Evolutionary conservation across 92 coral and sea anemone species (phyloP).

Genomic region (Porites lobata): DNA sequence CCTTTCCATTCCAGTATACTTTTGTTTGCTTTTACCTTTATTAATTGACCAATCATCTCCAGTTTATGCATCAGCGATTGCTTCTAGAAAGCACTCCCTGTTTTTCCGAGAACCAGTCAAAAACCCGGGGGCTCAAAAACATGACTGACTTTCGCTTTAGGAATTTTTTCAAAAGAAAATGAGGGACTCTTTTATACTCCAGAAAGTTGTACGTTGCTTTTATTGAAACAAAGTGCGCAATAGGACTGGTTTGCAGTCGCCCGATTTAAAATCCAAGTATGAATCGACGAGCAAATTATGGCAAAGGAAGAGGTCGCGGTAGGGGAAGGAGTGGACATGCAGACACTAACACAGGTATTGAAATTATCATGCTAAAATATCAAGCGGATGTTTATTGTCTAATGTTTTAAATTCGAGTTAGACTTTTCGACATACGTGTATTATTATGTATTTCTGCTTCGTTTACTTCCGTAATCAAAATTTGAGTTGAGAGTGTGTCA

Average conservation of each 20-base stretch:
- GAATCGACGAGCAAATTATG: neutral
- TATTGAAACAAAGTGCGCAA: neutral
- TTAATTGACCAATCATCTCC: slow-evolving; percentile 18
- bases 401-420: too few relatives aligned
- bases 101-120: slow-evolving; percentile 20
- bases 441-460: too few relatives aligned
- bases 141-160: slow-evolving; percentile 3
- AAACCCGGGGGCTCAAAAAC: neutral
- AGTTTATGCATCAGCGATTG: neutral
- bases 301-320: slow-evolving; percentile 24
- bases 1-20: neutral
- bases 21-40: neutral
- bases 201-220: neutral
- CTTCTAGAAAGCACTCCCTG: neutral
- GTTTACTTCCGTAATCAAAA: too few relatives aligned
- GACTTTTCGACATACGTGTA: too few relatives aligned
- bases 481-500: too few relatives aligned
- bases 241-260: neutral
- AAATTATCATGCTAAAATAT: too few relatives aligned
- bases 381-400: too few relatives aligned
- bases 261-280: neutral
- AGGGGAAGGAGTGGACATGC: neutral
- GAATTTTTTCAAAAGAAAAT: neutral
- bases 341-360: neutral
- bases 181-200: too few relatives aligned